These are phyloP conservation scores for Lepas anatifera DNA, from an alignment of 2,888 invertebrate species.

Conservation along the genomic window DNA sequence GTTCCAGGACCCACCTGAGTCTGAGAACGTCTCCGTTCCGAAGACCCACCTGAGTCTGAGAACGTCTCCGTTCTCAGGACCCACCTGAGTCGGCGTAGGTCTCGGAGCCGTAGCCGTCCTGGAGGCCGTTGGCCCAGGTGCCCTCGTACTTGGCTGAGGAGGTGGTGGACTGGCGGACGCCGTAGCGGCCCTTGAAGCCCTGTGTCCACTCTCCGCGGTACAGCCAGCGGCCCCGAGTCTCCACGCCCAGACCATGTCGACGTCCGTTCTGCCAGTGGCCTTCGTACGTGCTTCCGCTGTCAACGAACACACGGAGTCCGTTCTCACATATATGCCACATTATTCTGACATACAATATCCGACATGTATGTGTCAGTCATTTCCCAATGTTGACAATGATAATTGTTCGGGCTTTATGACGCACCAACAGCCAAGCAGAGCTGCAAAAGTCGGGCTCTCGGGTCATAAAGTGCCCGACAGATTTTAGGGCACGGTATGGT, in stretches of 20 bases:
- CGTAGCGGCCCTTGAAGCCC: slow-evolving; percentile 97
- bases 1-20: no score
- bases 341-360: no score
- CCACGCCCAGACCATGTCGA: slow-evolving; percentile 93
- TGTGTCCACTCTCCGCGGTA: slow-evolving; percentile 98
- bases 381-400: no score
- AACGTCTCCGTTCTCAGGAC: slow-evolving; percentile 32
- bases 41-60: not conserved
- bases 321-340: no score
- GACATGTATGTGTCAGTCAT: no score
- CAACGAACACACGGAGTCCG: no score
- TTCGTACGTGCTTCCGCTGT: slow-evolving; percentile 86
- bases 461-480: no score
- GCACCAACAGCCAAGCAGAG: no score
- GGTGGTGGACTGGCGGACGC: slow-evolving; percentile 86
- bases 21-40: not conserved
- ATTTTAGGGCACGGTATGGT: no score
- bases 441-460: no score
- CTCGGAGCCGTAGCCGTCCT: slow-evolving; percentile 99
- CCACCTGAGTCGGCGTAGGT: slow-evolving; percentile 98
- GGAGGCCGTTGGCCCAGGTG: slow-evolving; percentile 96
- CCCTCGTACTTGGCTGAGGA: slow-evolving; percentile 95
- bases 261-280: slow-evolving; percentile 99
- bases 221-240: slow-evolving; percentile 90
- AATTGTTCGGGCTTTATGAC: no score